Conservation (phyloP, 2,113 vertebrate genomes). For the Malurus cyaneus region DNA sequence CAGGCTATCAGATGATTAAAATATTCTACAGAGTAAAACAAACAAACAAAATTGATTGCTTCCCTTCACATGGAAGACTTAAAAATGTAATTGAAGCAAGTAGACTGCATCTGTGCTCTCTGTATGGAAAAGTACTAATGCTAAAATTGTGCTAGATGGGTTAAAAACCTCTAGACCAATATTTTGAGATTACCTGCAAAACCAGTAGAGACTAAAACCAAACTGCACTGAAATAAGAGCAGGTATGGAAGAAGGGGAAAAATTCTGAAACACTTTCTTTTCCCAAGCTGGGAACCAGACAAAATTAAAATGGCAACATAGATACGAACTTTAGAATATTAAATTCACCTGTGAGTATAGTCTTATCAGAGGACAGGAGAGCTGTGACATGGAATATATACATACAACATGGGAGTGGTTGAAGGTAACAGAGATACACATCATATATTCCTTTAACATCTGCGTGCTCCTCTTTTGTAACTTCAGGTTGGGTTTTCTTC, state of each 20-base stretch:
- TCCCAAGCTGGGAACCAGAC: neutral
- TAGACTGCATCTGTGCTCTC: neutral
- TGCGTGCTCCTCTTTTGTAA: neutral
- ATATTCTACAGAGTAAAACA: neutral
- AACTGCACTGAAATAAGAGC: neutral
- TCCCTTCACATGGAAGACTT: neutral
- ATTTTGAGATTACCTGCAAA: neutral
- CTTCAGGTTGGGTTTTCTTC: neutral
- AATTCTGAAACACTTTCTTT: neutral
- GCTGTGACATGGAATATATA: neutral
- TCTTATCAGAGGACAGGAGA: neutral
- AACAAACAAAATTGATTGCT: neutral
- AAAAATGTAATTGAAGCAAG: neutral
- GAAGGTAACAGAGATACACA: neutral
- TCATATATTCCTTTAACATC: neutral
- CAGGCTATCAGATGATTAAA: neutral
- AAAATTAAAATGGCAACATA: neutral
- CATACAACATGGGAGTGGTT: neutral
- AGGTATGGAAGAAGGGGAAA: neutral
- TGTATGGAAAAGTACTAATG: neutral
- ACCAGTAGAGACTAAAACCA: neutral
- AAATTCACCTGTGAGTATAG: neutral
- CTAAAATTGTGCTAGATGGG: neutral
- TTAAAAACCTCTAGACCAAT: neutral
- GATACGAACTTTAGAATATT: neutral